Percentiles rank a stretch among this genome's conserved stretches.
phyloP scores from a whole-genome alignment of 2,888 invertebrate genomes.

The Drosophila paracracens region DNA sequence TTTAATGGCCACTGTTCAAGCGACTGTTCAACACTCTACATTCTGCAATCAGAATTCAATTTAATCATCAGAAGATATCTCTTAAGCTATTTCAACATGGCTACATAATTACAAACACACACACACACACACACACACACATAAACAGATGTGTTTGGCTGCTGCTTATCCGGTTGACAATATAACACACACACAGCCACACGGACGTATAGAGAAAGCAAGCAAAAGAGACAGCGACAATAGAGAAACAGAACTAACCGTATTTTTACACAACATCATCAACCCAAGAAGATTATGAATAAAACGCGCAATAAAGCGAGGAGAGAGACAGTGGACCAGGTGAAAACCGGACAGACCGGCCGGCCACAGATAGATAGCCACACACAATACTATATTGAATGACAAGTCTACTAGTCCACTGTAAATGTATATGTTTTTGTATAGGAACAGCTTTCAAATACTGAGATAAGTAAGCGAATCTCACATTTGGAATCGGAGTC shows the following conservation, averaged over 20 bases:
- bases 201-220: slow-evolving; percentile 64
- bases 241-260: slow-evolving; percentile 73
- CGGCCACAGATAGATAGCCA: slow-evolving; percentile 37
- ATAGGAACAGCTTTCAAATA: slow-evolving; percentile 23
- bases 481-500: slow-evolving; percentile 24
- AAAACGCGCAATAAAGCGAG: slow-evolving; percentile 63
- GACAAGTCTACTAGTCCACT: slow-evolving; percentile 41
- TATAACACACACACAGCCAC: slow-evolving; percentile 23
- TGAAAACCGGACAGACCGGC: slow-evolving; percentile 74
- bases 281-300: slow-evolving; percentile 70
- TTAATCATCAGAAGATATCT: slow-evolving; percentile 44
- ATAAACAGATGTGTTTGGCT: slow-evolving; percentile 17
- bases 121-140: slow-evolving; percentile 18
- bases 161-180: slow-evolving; percentile 70
- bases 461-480: slow-evolving; percentile 21
- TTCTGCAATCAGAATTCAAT: slow-evolving; percentile 9
- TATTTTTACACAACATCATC: slow-evolving; percentile 61
- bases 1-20: background rate
- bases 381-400: slow-evolving; percentile 41
- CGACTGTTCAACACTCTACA: slow-evolving; percentile 6
- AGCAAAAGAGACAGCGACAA: slow-evolving; percentile 18
- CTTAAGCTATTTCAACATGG: slow-evolving; percentile 32
- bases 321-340: slow-evolving; percentile 29
- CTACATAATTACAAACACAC: slow-evolving; percentile 17
- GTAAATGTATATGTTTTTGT: slow-evolving; percentile 6